phyloP scores from a whole-genome alignment of 2,888 invertebrate genomes.

The Vannuccia rotundouncinata region DNA sequence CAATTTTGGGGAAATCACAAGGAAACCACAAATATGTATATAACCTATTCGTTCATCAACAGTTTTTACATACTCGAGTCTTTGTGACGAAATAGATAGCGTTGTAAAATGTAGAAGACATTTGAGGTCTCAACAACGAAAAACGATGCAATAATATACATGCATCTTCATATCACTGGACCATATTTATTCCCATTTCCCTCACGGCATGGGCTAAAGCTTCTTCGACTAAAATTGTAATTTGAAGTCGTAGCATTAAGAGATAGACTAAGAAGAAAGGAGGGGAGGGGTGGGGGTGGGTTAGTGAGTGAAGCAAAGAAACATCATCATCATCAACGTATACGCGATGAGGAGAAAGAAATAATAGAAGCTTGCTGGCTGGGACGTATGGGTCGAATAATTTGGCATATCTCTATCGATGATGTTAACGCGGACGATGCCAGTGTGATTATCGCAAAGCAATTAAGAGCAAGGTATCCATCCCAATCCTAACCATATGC shows the following conservation, averaged over 20 bases:
- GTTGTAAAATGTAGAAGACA: no score
- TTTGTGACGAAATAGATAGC: no score
- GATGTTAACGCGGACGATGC: background rate
- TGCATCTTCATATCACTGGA: background rate
- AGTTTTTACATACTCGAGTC: no score
- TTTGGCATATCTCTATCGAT: background rate
- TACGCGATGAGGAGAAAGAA: background rate
- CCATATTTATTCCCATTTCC: background rate
- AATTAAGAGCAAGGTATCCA: background rate
- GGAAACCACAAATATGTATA: no score
- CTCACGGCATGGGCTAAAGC: background rate
- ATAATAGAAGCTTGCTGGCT: background rate
- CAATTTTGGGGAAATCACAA: no score
- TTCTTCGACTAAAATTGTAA: background rate
- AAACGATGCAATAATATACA: no score
- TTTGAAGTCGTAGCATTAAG: background rate
- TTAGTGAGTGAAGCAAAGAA: no score
- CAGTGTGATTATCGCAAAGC: background rate
- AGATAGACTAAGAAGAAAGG: background rate
- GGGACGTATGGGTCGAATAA: background rate
- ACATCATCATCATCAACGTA: no score
- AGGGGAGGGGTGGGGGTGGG: no score
- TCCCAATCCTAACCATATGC: background rate
- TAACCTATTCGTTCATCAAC: no score
- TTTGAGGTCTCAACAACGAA: no score